Evolutionary conservation across 2,113 vertebrate genomes (phyloP), one percentile per base, ranked within the genome.

Genomic region (Elephantulus edwardii): DNA sequence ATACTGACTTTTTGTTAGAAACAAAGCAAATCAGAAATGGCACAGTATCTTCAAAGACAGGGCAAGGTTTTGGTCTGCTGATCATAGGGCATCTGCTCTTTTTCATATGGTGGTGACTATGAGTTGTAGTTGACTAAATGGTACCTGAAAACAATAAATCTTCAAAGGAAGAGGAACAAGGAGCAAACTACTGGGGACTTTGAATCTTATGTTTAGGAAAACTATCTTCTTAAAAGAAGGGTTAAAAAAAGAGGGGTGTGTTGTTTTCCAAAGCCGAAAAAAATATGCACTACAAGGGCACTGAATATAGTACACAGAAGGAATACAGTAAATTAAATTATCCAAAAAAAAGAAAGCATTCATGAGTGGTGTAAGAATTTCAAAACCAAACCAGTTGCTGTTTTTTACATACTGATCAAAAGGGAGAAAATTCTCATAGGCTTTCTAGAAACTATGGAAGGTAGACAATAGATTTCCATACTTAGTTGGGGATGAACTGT

Each of bases 221-320:
- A 72, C 74, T 48, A 79, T 30, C n/a, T n/a, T 62, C 52, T 93
- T 86, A 30, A 62, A 13, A 64, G 82, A 86, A 76, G 30, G 46
- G 16, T 56, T n/a, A n/a, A n/a, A n/a, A n/a, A n/a, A n/a, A n/a
- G n/a, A n/a, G n/a, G n/a, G n/a, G n/a, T n/a, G n/a, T n/a, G n/a
- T 42, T 50, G 16, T 70, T 28, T 46, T 82, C 26, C 68, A 77
- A 48, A 91, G 26, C 33, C n/a, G 19, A 66, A 50, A 85, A 81
- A 85, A 52, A 48, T n/a, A 60, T 70, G 30, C 17, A 77, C 77
- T 58, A 66, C 8, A 38, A 8, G 12, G 74, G 14, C 33, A 71
- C 77, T 7, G 40, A 35, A 60, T 33, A 84, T 44, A 44, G 8
- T 33, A 62, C 33, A 38, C 5, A 24, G 44, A 33, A 79, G 20